Conservation (phyloP, 2,797 vertebrate species). For the Crypturellus tataupa region DNA sequence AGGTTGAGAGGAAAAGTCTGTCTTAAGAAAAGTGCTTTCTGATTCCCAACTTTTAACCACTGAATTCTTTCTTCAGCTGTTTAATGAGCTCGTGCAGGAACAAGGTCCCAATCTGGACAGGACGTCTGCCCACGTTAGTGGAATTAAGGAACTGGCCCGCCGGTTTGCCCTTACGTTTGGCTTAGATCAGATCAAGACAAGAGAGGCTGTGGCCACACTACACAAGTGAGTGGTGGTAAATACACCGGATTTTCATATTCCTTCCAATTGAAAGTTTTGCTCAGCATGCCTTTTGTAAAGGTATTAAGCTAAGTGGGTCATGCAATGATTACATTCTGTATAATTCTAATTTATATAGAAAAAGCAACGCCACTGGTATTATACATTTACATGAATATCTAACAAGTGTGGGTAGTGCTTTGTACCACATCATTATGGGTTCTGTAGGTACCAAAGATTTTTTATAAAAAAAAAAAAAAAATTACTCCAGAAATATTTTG, state of each 20-base stretch:
- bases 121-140: conserved; percentile 96
- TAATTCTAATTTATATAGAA: neutral
- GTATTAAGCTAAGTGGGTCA: neutral
- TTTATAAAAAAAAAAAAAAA: neutral
- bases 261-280: neutral
- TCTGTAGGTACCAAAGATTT: neutral
- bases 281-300: neutral
- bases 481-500: neutral
- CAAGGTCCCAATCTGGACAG: conserved; percentile 97
- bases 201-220: conserved; percentile 97
- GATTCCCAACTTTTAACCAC: neutral
- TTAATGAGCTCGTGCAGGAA: conserved; percentile 97
- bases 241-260: conserved; percentile 38
- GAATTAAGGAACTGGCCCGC: conserved; percentile 97
- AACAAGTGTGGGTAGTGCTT: neutral
- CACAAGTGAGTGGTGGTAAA: conserved; percentile 92
- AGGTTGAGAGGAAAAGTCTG: neutral
- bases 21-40: neutral
- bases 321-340: neutral
- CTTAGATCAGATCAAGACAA: conserved; percentile 98
- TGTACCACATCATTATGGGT: neutral
- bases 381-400: neutral
- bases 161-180: conserved; percentile 98
- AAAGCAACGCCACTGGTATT: neutral
- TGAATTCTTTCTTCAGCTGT: conserved; percentile 85